These are phyloP conservation scores for Dissostichus mawsoni DNA, from an alignment of 2,113 vertebrate species.

Conservation along the genomic window DNA sequence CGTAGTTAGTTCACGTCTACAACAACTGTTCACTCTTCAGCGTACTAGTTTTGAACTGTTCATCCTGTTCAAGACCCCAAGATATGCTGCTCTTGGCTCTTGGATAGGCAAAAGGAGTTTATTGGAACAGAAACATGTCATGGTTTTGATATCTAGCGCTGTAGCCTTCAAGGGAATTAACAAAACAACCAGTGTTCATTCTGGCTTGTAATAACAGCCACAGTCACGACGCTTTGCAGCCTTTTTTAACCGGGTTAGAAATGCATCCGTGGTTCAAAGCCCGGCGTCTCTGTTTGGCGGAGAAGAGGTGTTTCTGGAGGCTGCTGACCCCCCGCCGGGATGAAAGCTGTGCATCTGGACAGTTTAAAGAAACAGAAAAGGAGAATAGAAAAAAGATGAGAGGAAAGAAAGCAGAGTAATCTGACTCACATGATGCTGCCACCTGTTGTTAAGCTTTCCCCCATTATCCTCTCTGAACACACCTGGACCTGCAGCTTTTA, in stretches of 20 bases:
- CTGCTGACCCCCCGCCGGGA: conserved; percentile 1
- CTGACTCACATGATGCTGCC: not conserved
- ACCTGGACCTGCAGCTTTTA: conserved; percentile 8
- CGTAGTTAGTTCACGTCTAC: too few relatives aligned
- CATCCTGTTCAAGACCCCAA: too few relatives aligned
- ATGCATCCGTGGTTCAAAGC: not conserved
- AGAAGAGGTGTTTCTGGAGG: not conserved
- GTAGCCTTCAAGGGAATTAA: not conserved
- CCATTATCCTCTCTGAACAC: conserved; percentile 20
- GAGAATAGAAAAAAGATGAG: not conserved
- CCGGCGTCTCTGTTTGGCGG: not conserved
- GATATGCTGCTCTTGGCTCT: too few relatives aligned
- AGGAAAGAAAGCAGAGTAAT: not conserved
- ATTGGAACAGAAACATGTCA: too few relatives aligned
- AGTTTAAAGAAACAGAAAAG: conserved; percentile 1
- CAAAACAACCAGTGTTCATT: not conserved
- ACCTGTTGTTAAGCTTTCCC: conserved; percentile 25
- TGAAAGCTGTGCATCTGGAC: not conserved
- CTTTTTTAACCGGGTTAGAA: not conserved
- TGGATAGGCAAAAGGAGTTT: too few relatives aligned
- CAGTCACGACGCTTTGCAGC: not conserved
- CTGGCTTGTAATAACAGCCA: not conserved
- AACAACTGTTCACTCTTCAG: too few relatives aligned
- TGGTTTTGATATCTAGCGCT: too few relatives aligned
- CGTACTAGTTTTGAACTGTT: too few relatives aligned